Base-by-base conservation (phyloP, 2,888 invertebrate species). In the Plebejus argus region DNA sequence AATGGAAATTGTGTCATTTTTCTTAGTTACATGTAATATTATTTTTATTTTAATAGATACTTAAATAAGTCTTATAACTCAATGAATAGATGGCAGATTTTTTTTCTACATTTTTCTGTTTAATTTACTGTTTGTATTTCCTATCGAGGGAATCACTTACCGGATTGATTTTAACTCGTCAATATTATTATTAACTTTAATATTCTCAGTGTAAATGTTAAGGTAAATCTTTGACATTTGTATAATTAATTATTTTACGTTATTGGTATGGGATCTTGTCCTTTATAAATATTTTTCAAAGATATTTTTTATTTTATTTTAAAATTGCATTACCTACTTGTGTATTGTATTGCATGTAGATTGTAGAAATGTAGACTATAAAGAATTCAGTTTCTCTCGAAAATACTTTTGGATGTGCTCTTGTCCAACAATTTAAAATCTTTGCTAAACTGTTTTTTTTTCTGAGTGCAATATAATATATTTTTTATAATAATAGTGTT, bases 201-300 rank as follows among this genome's bases (percentile, higher is more conserved):
- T 61, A 61, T 12, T 10, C 23, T 61, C 61, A 23, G 23, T 23
- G 23, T 61, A 61, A 61, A 61, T 61, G 23, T 61, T 23, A 61
- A 23, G 61, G 61, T 61, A 23, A 61, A 61, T 23, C 61, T 61
- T 61, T 61, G 61, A 61, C 23, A 23, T 61, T 61, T 61, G 61
- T 61, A 23, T 61, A 61, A 23, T 10, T 23, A 61, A 61, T 61
- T 23, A 61, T 23, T 61, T 61, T 23, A 23, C 12, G 10, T 23
- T 3, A 20, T 23, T 23, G 61, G 23, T 61, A 10, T 58, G 58
- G 20, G 20, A 20, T 23, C 23, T 61, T 23, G 61, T 23, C 61
- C 23, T 61, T 23, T 61, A 61, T 20, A 10, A 20, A 20, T 8
- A 8, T 56, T 58, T 20, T 58, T 58, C 7, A n/a, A n/a, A n/a